A percentile compares a stretch with the other conserved stretches of the same genome.
These are phyloP conservation scores for Mactromeris polynyma DNA, from an alignment of 2,888 invertebrate species.

Conservation along the genomic window DNA sequence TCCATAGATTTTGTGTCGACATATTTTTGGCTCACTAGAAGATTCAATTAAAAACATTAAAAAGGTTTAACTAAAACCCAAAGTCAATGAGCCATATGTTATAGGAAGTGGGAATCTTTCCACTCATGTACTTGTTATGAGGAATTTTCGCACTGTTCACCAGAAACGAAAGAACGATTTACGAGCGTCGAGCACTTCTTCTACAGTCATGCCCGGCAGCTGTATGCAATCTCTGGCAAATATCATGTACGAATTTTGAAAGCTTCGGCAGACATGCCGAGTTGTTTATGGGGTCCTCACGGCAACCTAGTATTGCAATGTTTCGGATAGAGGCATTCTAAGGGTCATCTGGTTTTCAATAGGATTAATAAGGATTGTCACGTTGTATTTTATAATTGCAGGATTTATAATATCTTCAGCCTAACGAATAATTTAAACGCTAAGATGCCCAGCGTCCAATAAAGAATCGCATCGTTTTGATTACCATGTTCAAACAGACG, in stretches of 20 bases:
- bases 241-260: constrained; percentile 27
- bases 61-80: not conserved
- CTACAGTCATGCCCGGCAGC: constrained; percentile 41
- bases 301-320: not conserved
- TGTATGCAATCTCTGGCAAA: constrained; percentile 39
- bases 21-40: constrained; percentile 9
- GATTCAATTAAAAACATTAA: constrained; percentile 26
- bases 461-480: not conserved
- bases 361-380: not conserved
- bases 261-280: constrained; percentile 35
- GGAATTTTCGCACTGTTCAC: constrained; percentile 28
- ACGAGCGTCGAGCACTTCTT: constrained; percentile 23
- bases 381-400: not conserved
- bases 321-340: not conserved
- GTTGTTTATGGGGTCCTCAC: constrained; percentile 38
- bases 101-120: not conserved
- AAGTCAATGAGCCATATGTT: constrained; percentile 42
- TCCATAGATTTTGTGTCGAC: not conserved
- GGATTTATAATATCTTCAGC: not conserved
- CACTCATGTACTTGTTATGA: constrained; percentile 6
- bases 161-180: constrained; percentile 38
- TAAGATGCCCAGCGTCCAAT: too few relatives aligned
- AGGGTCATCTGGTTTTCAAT: constrained; percentile 7
- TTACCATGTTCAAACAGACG: not conserved
- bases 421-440: not conserved